Conservation (phyloP, 1,140 invertebrate genomes). For the Amphibalanus amphitrite region DNA sequence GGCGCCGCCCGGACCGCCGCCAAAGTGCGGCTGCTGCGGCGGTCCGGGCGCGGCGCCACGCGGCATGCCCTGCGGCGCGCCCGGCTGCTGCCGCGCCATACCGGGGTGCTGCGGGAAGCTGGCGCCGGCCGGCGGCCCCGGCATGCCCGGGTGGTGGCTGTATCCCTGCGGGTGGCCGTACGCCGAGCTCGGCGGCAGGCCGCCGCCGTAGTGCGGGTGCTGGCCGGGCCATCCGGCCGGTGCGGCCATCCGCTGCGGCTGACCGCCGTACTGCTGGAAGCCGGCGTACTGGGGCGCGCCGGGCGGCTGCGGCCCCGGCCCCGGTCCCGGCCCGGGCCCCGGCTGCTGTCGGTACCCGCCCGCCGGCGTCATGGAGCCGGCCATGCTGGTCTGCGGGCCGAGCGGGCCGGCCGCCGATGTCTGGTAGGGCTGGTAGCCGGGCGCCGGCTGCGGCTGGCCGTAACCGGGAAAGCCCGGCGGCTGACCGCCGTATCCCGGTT, state of each 20-base stretch:
- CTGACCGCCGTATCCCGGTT: neutral
- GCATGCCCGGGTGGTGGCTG: neutral
- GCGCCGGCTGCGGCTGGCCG: neutral
- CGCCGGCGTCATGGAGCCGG: neutral
- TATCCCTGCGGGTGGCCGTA: neutral
- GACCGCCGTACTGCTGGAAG: neutral
- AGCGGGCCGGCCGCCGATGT: neutral
- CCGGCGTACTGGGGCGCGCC: neutral
- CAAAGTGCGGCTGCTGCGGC: neutral
- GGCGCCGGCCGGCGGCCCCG: too few species aligned
- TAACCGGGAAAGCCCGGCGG: neutral
- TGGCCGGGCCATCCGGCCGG: neutral
- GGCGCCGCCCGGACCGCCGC: neutral
- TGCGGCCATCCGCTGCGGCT: neutral
- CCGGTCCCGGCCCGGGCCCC: too few species aligned
- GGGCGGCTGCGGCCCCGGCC: neutral
- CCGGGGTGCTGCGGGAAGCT: neutral
- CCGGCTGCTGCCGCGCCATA: neutral
- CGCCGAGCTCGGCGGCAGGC: slow-evolving; percentile 2
- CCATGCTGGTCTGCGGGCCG: neutral
- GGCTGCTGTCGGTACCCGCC: neutral
- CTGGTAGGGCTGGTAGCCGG: neutral
- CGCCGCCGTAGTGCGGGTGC: neutral
- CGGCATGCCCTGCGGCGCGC: too few species aligned
- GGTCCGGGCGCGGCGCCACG: too few species aligned